Percentiles rank a stretch among this genome's conserved stretches.
Evolutionary conservation across 2,888 invertebrate species (phyloP).

Genomic region (Panopea generosa): DNA sequence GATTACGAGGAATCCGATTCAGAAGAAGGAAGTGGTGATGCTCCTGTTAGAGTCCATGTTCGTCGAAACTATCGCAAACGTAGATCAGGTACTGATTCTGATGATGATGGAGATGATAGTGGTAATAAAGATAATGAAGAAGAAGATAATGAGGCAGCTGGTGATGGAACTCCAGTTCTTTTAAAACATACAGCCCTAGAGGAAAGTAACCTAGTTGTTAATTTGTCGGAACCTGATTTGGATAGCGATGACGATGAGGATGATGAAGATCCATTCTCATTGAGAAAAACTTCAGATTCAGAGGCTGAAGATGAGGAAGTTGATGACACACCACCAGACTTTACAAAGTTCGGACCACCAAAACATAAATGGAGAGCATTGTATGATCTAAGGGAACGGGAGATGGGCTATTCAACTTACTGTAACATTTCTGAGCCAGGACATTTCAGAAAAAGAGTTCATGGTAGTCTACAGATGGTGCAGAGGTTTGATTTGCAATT

Average conservation of each 20-base stretch:
- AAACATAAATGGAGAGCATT: constrained; percentile 89
- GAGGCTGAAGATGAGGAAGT: constrained; percentile 54
- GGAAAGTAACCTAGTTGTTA: background rate
- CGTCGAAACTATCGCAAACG: constrained; percentile 1
- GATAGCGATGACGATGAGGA: constrained; percentile 46
- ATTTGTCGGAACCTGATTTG: constrained; percentile 28
- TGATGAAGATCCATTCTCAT: constrained; percentile 20
- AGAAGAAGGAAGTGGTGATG: constrained; percentile 4
- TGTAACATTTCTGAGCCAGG: constrained; percentile 85
- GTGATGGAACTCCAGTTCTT: constrained; percentile 30
- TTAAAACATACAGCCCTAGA: constrained; percentile 10
- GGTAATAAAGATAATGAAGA: constrained; percentile 2
- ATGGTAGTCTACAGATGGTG: constrained; percentile 93
- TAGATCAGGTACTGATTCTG: constrained; percentile 18
- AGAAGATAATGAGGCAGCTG: background rate
- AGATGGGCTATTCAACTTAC: constrained; percentile 87
- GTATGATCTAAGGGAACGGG: constrained; percentile 87
- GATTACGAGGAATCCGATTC: constrained; percentile 24
- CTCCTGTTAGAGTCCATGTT: background rate
- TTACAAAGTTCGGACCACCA: constrained; percentile 64
- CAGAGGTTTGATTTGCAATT: constrained; percentile 93
- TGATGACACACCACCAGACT: constrained; percentile 49
- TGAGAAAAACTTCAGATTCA: constrained; percentile 50
- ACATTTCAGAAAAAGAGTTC: constrained; percentile 90
- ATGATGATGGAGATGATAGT: constrained; percentile 43